Conservation (phyloP, 1,140 invertebrate species). For the Homarus americanus region DNA sequence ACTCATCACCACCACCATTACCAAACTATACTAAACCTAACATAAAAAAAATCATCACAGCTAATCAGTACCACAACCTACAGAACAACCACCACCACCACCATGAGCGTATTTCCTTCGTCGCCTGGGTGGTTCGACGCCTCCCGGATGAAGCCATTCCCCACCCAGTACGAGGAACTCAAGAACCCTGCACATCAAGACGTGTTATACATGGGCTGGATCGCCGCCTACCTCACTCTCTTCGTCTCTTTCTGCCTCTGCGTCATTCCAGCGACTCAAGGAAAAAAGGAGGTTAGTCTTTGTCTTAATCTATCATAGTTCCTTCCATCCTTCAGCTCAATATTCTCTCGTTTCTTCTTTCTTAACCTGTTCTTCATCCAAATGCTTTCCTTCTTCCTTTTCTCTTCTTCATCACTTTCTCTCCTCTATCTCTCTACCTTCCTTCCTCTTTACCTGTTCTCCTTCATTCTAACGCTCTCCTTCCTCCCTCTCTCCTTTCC, state of each 20-base stretch:
- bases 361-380: too few species aligned
- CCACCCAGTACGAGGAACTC: conserved; percentile 80
- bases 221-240: conserved; percentile 80
- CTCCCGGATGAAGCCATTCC: conserved; percentile 78
- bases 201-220: conserved; percentile 80
- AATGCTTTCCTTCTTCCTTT: too few species aligned
- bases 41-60: background rate
- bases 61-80: background rate
- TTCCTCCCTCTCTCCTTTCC: too few species aligned
- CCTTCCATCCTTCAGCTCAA: too few species aligned
- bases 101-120: background rate
- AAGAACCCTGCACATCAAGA: conserved; percentile 81
- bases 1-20: too few species aligned
- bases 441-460: too few species aligned
- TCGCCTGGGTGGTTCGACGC: conserved; percentile 6
- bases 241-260: conserved; percentile 79
- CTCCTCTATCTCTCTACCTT: too few species aligned
- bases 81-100: background rate
- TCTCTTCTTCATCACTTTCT: too few species aligned
- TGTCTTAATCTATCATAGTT: too few species aligned
- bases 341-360: too few species aligned
- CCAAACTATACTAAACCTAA: too few species aligned
- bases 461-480: too few species aligned
- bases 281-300: conserved; percentile 79
- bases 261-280: conserved; percentile 78